phyloP scores from a whole-genome alignment of 2,888 invertebrate species.

The Drosophila monieri region DNA sequence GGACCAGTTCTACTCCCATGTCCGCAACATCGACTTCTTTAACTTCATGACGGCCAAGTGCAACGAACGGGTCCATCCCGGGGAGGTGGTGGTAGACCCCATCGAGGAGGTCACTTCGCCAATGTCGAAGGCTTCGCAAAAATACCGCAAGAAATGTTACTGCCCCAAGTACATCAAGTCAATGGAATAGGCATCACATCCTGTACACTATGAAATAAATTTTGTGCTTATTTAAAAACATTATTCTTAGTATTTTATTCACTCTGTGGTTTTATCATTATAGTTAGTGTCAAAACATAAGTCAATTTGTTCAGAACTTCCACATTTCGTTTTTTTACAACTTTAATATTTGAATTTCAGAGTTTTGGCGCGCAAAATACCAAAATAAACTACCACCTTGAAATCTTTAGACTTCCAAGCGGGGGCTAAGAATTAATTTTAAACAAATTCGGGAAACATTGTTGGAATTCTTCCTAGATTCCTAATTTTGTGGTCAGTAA shows the following conservation, averaged over 20 bases:
- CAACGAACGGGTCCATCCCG: constrained; percentile 45
- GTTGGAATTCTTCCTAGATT: no score
- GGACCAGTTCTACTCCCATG: constrained; percentile 56
- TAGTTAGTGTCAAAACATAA: no score
- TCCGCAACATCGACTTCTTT: constrained; percentile 76
- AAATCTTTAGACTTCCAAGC: no score
- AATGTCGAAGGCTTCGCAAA: background rate
- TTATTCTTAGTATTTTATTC: background rate
- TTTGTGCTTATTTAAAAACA: background rate
- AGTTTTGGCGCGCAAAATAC: no score
- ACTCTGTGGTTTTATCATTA: no score
- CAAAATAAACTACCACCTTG: no score
- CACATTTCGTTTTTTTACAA: no score
- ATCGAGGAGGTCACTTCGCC: background rate
- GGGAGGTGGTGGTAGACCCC: background rate
- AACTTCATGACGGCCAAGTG: constrained; percentile 69
- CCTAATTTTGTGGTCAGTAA: no score
- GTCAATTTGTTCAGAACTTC: no score
- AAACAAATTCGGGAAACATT: no score
- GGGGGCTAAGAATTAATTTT: no score
- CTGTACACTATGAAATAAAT: background rate
- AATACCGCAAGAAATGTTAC: constrained; percentile 52
- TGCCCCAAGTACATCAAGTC: constrained; percentile 62
- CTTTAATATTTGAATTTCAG: no score
- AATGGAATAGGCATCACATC: background rate